Base-by-base conservation (phyloP, 2,797 vertebrate species). In the Gymnopithys bicolor region DNA sequence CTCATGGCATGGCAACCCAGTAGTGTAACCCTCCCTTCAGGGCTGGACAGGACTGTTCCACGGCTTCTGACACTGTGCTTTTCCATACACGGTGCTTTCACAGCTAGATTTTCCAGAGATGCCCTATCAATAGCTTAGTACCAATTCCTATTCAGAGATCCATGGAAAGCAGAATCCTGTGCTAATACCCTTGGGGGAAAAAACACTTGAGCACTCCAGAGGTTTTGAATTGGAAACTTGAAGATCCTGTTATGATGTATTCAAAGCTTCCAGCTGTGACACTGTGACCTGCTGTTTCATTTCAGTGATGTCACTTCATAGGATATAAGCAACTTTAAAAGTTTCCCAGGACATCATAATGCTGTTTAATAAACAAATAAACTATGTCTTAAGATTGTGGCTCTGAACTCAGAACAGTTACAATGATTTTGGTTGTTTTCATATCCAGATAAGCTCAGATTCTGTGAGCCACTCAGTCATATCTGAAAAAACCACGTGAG, bases 181-280 rank as follows among this genome's bases (percentile, higher is more conserved):
- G 53, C 41, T 91, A 87, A 90, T 80, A 85, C n/a, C 66, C 71
- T 90, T 48, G 73, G 73, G 90, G 10, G 9, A 45, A 79, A 28
- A 28, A 95, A 85, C 71, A 69, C 52, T 89, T 96, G 53, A 76
- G 62, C 17, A 49, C 66, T 92, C 75, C 55, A 86, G 55, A 92
- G 76, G 53, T 93, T 97, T 93, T 85, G 73, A 93, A 73, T 80
- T 81, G 89, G 91, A 92, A 89, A 80, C 78, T 85, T 71, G 60
- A 77, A 92, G 62, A 76, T 92, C 89, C 89, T 95, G 87, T 95
- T 94, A 73, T 96, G 93, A 93, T 95, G 87, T 69, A 85, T 88
- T 91, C 93, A 92, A 91, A 46, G 62, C 93, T 93, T 92, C 95
- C 91, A 97, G 96, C 93, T 97, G 95, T 97, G 96, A 97, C 96